Evolutionary conservation across 1,140 invertebrate genomes (phyloP), one percentile per base, ranked within the genome.

Genomic region (Scaptomyza graminum): DNA sequence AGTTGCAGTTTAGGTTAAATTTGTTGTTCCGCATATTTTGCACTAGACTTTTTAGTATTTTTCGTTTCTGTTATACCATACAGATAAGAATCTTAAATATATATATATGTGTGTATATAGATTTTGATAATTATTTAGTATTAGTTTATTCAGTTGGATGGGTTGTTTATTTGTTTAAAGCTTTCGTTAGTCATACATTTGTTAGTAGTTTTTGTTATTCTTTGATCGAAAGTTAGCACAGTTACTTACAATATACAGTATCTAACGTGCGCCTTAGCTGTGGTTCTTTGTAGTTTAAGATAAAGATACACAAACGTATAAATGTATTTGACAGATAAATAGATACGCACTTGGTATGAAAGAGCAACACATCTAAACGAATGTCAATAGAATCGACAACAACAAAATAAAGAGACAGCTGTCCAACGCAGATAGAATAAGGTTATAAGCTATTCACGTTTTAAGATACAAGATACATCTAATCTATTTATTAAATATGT

Each of bases 161-260:
- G 81, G 69, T 55, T 72, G 56, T 72, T 52, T 31, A 28, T 39
- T 74, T 69, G 68, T 78, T 85, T 87, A 85, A 85, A 85, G 82
- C 82, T 85, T 85, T 85, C 67, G 71, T 82, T 88, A 79, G 76
- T 84, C 76, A 59, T 52, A 51, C 57, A 57, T 51, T 74, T 55
- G 28, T 54, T 68, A 62, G 64, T 62, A 50, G 56, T 73, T 60
- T 59, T 80, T 69, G 22, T 82, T 82, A 56, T 44, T 47, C 46
- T 68, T 74, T 73, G 69, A 63, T 72, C 69, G 56, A 72, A 73
- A 61, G 39, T 69, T 44, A 50, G 46, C 49, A 28, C 12, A 60
- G 37, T 25, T 43, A 56, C 54, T 50, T 31, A 43, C 9, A 54
- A 51, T 22, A n/a, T 51, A 50, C 31, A 12, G 8, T 5, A 41